Conservation (phyloP, 2,113 vertebrate genomes). For the Myanophis thanlyinensis region DNA sequence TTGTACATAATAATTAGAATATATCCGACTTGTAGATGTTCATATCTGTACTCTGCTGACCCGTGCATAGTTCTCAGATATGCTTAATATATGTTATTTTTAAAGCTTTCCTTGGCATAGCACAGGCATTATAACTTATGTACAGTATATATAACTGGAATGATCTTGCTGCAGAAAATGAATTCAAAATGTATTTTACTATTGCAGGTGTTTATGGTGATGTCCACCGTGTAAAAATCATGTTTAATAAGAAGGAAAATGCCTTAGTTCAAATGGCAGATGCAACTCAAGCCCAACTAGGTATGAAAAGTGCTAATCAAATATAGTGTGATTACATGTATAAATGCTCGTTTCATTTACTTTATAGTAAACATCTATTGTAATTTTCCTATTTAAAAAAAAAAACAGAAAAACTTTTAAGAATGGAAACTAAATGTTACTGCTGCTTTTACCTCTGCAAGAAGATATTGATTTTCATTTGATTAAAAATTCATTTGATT, state of each 20-base stretch:
- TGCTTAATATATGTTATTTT: neutral
- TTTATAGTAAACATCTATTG: neutral
- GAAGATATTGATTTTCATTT: neutral
- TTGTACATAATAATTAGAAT: neutral
- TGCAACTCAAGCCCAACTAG: slow-evolving; percentile 80
- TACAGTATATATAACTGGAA: neutral
- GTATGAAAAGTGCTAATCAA: slow-evolving; percentile 57
- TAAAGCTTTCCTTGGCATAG: neutral
- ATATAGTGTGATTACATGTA: neutral
- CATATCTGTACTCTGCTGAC: neutral
- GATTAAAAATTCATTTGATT: neutral
- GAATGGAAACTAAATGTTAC: neutral
- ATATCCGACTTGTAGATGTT: neutral
- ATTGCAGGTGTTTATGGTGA: slow-evolving; percentile 82
- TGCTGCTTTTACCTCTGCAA: neutral
- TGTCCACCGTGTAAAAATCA: slow-evolving; percentile 87
- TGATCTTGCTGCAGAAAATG: neutral
- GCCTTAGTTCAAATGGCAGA: slow-evolving; percentile 89
- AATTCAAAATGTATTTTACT: slow-evolving; percentile 33
- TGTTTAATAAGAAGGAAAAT: slow-evolving; percentile 85
- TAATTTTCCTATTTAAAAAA: neutral
- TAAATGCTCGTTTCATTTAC: neutral
- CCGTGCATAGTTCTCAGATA: neutral
- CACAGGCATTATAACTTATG: neutral
- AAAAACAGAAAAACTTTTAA: neutral